Evolutionary conservation across 2,888 invertebrate genomes (phyloP), one percentile per base, ranked within the genome.

Genomic region (Eupithecia subfuscata): DNA sequence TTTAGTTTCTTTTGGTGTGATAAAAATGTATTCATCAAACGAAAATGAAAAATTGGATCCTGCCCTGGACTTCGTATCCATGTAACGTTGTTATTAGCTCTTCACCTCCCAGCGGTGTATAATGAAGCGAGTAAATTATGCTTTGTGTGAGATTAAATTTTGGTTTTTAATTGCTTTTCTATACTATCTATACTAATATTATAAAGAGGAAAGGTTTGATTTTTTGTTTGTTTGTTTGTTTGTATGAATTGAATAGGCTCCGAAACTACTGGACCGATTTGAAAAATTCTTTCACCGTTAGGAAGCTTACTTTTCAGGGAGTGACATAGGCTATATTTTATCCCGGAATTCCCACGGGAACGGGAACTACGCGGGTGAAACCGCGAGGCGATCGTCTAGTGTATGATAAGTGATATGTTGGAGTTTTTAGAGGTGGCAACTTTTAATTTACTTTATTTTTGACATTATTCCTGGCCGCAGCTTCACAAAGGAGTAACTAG

Each of bases 101-200:
- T 22, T 56, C n/a, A 18, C 43, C 75, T 25, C 64, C 68, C 22
- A 77, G 74, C 67, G 73, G 74, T 80, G 71, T 77, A 75, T 75
- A 79, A 80, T 80, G 77, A 79, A 76, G 73, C 63, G 65, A 75
- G 74, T 77, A 56, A 80, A 80, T 74, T 76, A 69, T 73, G 77
- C 73, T 75, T 76, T 75, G 75, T 78, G 70, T 72, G 37, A 68
- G 69, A 76, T 78, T 70, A 72, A 72, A 77, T 75, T 77, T 69
- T 70, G 71, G 75, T 76, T 79, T 79, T 77, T 75, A 72, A 72
- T 79, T 75, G 73, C 69, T 67, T 40, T 68, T n/a, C n/a, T n/a
- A n/a, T n/a, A n/a, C n/a, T n/a, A n/a, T n/a, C n/a, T n/a, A n/a
- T n/a, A n/a, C n/a, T n/a, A n/a, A n/a, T n/a, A n/a, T n/a, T n/a